Conservation (phyloP, 1,140 invertebrate species). For the Drosophila arawakana region DNA sequence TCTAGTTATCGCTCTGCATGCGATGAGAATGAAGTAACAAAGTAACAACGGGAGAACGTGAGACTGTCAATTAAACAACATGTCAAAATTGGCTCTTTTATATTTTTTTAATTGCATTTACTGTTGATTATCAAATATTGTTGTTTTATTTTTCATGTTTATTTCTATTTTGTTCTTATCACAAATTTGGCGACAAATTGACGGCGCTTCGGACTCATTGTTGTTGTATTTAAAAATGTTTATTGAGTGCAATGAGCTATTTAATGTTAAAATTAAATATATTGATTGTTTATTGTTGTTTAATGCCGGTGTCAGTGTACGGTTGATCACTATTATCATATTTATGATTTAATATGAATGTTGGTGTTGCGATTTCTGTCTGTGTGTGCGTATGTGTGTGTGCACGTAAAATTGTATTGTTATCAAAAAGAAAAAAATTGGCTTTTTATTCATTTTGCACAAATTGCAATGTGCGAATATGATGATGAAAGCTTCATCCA, state of each 20-base stretch:
- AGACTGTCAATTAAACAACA: slow-evolving; percentile 9
- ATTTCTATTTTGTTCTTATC: slow-evolving; percentile 32
- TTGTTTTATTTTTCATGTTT: not conserved
- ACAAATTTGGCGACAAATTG: slow-evolving; percentile 70
- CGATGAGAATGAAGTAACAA: slow-evolving; percentile 17
- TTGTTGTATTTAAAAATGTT: slow-evolving; percentile 6
- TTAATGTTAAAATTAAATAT: slow-evolving; percentile 15
- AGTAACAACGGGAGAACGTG: not conserved
- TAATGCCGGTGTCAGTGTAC: slow-evolving; percentile 14
- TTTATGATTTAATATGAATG: slow-evolving; percentile 23
- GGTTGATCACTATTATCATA: slow-evolving; percentile 31
- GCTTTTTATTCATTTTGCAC: slow-evolving; percentile 33
- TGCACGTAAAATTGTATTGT: slow-evolving; percentile 18
- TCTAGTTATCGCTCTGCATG: slow-evolving; percentile 52
- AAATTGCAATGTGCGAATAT: slow-evolving; percentile 6
- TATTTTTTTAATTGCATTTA: slow-evolving; percentile 36
- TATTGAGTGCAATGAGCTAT: slow-evolving; percentile 21
- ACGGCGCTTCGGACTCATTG: slow-evolving; percentile 30
- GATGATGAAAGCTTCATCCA: slow-evolving; percentile 19
- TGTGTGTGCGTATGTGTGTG: not conserved
- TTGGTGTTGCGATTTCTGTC: not conserved
- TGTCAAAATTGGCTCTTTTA: slow-evolving; percentile 28
- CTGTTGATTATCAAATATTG: not conserved
- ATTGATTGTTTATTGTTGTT: slow-evolving; percentile 41
- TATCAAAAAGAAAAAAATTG: slow-evolving; percentile 14